phyloP scores from a whole-genome alignment of 2,888 invertebrate species.

The Drosophila prostipennis region DNA sequence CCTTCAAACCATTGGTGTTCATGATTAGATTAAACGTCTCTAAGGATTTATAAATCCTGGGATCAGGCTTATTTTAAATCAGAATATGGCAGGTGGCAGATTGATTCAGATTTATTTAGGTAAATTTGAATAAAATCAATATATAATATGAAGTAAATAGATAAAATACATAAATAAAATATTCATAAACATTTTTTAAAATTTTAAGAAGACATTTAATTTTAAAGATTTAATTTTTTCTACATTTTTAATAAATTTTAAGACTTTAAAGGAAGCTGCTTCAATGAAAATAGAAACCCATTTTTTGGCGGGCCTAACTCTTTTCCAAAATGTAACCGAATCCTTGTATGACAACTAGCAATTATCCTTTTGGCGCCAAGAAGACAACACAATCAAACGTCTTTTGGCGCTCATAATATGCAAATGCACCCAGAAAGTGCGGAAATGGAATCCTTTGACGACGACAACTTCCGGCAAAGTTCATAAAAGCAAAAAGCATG shows the following conservation, averaged over 20 bases:
- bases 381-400: slow-evolving; percentile 19
- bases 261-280: neutral
- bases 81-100: neutral
- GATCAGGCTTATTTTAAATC: neutral
- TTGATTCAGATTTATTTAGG: no score
- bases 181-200: no score
- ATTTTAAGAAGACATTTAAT: no score
- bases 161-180: neutral
- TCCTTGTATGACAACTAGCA: neutral
- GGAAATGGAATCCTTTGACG: slow-evolving; percentile 64
- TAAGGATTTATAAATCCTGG: neutral
- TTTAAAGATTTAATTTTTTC: no score
- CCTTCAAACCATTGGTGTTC: neutral
- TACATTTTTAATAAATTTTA: neutral
- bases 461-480: slow-evolving; percentile 71
- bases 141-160: neutral
- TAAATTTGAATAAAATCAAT: neutral
- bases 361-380: slow-evolving; percentile 56
- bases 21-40: neutral
- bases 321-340: slow-evolving; percentile 12
- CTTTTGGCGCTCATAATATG: slow-evolving; percentile 70
- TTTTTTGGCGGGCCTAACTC: slow-evolving; percentile 1
- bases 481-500: slow-evolving; percentile 76
- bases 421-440: slow-evolving; percentile 50
- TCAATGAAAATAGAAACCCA: neutral